Percentiles rank a stretch among this genome's conserved stretches.
These are phyloP conservation scores for Oceanodroma leucorhoa DNA, from an alignment of 2,797 vertebrate species.

Conservation along the genomic window DNA sequence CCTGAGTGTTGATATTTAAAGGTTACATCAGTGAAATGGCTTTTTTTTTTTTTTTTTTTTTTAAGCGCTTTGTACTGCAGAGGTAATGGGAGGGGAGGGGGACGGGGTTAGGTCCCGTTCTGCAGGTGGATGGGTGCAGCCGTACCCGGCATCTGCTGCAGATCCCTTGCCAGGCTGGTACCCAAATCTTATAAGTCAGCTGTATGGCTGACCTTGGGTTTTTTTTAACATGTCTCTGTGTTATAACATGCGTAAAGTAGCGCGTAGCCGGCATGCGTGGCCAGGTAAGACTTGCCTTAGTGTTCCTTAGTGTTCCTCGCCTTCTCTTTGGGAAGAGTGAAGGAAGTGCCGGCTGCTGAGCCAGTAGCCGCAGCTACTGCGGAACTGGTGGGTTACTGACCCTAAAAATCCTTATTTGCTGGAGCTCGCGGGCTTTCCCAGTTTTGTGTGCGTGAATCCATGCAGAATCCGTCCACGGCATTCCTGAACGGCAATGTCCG, in stretches of 20 bases:
- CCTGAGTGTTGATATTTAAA: background rate
- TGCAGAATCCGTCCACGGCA: background rate
- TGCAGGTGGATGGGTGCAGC: background rate
- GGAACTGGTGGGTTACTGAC: background rate
- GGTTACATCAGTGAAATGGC: background rate
- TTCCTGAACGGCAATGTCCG: accelerated
- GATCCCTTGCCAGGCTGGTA: background rate
- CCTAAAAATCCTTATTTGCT: background rate
- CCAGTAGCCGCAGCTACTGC: background rate
- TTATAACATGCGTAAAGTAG: accelerated
- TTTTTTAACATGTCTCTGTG: accelerated
- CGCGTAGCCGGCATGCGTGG: background rate
- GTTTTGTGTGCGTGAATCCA: accelerated
- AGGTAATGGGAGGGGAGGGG: accelerated
- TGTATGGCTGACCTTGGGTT: too few relatives aligned
- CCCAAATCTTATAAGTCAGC: background rate
- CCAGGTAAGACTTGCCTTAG: background rate
- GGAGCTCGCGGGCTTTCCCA: background rate
- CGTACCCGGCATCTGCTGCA: background rate
- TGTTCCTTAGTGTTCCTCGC: too few relatives aligned
- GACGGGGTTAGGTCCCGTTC: accelerated
- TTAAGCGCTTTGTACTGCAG: background rate
- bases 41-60: background rate
- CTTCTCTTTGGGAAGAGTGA: too few relatives aligned
- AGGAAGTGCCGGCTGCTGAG: background rate